A percentile compares a stretch with the other conserved stretches of the same genome.
Evolutionary conservation across 2,888 invertebrate genomes (phyloP).

Genomic region (Arrhopalites spinosus): DNA sequence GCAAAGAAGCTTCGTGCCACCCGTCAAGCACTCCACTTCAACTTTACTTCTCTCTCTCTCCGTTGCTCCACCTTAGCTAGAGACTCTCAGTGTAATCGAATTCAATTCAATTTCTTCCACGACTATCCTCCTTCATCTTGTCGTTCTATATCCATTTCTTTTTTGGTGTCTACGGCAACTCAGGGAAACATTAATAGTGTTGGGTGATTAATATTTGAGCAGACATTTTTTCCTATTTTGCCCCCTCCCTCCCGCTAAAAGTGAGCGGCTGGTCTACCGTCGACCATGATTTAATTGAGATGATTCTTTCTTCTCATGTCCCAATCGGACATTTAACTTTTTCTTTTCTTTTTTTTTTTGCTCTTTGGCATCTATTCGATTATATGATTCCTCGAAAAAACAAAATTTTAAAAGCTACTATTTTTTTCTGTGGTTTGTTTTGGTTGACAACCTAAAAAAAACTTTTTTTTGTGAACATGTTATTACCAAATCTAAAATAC

Average conservation of each 20-base stretch:
- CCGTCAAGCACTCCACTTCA: neutral
- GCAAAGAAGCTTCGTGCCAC: conserved; percentile 2
- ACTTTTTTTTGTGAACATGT: neutral
- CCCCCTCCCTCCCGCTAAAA: conserved; percentile 3
- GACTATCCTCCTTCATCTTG: conserved; percentile 15
- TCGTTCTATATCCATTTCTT: conserved; percentile 20
- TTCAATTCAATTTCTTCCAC: conserved; percentile 29
- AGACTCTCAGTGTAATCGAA: conserved; percentile 23
- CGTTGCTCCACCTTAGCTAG: neutral
- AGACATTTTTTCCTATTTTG: neutral
- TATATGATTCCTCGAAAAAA: too few relatives aligned
- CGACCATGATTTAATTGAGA: conserved; percentile 15
- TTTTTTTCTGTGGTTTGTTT: neutral
- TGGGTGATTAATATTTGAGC: conserved; percentile 34
- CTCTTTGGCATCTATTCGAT: neutral
- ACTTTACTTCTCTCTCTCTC: neutral
- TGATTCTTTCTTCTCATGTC: neutral
- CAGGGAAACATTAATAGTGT: conserved; percentile 34
- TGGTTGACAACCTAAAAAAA: neutral
- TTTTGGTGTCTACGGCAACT: conserved; percentile 26
- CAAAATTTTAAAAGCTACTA: neutral
- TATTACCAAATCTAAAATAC: neutral
- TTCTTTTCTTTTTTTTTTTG: neutral
- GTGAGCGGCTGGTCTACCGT: neutral
- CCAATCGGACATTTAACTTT: conserved; percentile 4